Evolutionary conservation across 2,113 vertebrate species (phyloP).

Genomic region (Epinephelus fuscoguttatus): DNA sequence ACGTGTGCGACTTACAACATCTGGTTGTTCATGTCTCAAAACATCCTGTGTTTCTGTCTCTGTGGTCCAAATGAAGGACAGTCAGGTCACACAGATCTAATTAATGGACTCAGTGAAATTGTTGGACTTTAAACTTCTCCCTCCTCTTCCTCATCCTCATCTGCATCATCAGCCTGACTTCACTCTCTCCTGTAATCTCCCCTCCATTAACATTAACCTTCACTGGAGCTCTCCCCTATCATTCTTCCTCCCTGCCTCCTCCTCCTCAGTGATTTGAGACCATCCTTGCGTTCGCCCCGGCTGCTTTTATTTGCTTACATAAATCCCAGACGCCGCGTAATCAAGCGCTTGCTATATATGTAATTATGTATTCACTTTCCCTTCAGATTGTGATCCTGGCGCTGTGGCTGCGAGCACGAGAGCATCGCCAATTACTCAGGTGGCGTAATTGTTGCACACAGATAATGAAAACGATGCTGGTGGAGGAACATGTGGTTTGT

Average conservation of each 20-base stretch:
- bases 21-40: neutral
- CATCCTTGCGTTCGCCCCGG: neutral
- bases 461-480: conserved; percentile 54
- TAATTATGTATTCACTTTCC: conserved; percentile 37
- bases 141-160: neutral
- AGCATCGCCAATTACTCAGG: conserved; percentile 10
- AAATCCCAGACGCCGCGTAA: conserved; percentile 9
- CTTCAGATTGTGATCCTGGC: neutral
- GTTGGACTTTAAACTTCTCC: neutral
- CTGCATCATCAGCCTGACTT: neutral
- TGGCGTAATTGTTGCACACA: conserved; percentile 43
- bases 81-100: neutral
- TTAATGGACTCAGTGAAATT: neutral
- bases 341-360: conserved; percentile 13
- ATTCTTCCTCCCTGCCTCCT: conserved; percentile 24
- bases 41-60: neutral
- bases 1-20: neutral
- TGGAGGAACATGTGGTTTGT: conserved; percentile 31
- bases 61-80: neutral
- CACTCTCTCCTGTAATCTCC: neutral
- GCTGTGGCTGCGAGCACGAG: neutral
- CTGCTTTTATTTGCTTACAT: conserved; percentile 31
- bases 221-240: neutral
- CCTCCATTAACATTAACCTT: conserved; percentile 14
- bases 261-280: neutral